Base-by-base conservation (phyloP, 2,888 invertebrate genomes). In the Machimus atricapillus region DNA sequence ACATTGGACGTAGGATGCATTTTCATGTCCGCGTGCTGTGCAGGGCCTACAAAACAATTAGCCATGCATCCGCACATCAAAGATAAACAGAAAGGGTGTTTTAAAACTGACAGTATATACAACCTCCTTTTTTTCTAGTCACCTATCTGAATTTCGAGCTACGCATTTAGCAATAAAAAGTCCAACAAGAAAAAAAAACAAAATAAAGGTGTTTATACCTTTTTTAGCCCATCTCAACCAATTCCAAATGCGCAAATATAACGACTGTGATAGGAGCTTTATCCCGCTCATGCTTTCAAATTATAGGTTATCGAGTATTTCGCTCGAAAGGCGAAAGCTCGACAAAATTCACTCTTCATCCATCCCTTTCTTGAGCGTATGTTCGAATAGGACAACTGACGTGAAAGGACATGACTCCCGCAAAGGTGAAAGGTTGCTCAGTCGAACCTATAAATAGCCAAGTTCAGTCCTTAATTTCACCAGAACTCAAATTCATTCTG, bases 401-500 rank as follows among this genome's bases (percentile, higher is more conserved):
- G 16, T 23, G 37, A 73, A n/a, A 83, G 83, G 83, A 83, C 83
- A 83, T n/a, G 31, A 83, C 40, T 83, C 83, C 52, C 19, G 23
- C 4, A 83, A 83, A 66, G 83, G 83, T 83, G 83, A 83, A 83
- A 83, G 83, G 83, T 83, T 83, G 43, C 40, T 66, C 66, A 37
- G 34, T 73, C 40, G 66, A 83, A 83, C 83, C 34, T 73, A 83
- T 83, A 83, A 83, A 83, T 83, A 83, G 66, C 83, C 43, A 83
- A 58, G 83, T 73, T 83, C 83, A 83, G 83, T 83, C 31, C 73
- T 66, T 27, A 83, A 83, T 83, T 66, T 40, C 66, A 73, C 12
- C 73, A 83, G 46, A 40, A 83, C 12, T 23, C 37, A 73, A 58
- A 83, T 66, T 66, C 66, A 37, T 73, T 66, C 66, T 66, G 66